phyloP scores from a whole-genome alignment of 2,113 vertebrate species.

The Megalops atlanticus region DNA sequence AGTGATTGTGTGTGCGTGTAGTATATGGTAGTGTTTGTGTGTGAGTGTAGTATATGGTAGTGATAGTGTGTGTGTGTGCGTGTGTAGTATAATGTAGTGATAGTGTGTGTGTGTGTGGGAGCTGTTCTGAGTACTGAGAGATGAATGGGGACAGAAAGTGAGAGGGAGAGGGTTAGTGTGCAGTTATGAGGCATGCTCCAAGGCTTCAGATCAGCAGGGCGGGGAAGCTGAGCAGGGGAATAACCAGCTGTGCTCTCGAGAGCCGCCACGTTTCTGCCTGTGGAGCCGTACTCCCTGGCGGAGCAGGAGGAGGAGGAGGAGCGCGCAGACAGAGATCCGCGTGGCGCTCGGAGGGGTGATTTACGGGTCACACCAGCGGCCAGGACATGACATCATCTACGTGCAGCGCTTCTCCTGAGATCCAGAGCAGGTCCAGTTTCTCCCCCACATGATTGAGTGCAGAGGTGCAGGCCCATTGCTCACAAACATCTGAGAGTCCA shows the following conservation, averaged over 20 bases:
- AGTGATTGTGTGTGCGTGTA: conserved; percentile 48
- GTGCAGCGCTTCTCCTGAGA: background rate
- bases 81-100: too few species aligned
- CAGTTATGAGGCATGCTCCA: background rate
- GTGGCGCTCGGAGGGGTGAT: background rate
- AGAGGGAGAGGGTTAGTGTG: background rate
- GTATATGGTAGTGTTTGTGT: background rate
- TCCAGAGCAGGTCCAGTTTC: background rate
- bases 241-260: too few species aligned
- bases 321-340: background rate
- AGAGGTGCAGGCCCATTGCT: background rate
- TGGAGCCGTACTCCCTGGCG: too few species aligned
- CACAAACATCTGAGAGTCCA: too few species aligned
- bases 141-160: background rate
- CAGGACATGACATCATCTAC: background rate
- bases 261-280: too few species aligned
- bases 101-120: conserved; percentile 33
- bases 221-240: too few species aligned
- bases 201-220: background rate
- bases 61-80: conserved; percentile 29
- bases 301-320: background rate
- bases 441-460: background rate
- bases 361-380: background rate
- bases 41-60: too few species aligned
- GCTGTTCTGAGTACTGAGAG: background rate